A percentile compares a stretch with the other conserved stretches of the same genome.
Evolutionary conservation across 53 echinoderm and acorn worm genomes (phyloP).

Genomic region (Echinometra lucunter): DNA sequence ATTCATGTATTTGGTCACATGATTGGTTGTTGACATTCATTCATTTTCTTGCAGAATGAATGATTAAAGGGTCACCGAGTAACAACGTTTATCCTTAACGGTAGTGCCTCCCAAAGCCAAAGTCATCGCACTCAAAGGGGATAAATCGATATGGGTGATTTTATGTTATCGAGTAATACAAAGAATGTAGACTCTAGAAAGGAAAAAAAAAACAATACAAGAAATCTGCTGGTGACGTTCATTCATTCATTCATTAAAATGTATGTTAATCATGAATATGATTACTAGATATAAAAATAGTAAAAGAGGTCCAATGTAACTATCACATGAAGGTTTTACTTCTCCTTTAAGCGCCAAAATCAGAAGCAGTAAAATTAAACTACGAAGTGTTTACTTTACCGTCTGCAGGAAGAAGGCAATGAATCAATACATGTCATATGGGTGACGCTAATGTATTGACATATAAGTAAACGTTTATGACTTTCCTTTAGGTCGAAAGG

Average conservation of each 20-base stretch:
- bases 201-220: neutral
- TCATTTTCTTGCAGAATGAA: neutral
- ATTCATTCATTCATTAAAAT: neutral
- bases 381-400: slow-evolving; percentile 50
- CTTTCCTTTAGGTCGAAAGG: slow-evolving; percentile 31
- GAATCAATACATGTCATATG: slow-evolving; percentile 59
- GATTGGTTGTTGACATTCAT: neutral
- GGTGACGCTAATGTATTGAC: slow-evolving; percentile 67
- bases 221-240: neutral
- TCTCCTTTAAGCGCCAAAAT: slow-evolving; percentile 28
- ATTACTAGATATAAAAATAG: neutral
- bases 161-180: neutral
- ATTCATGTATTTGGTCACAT: no score
- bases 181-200: neutral
- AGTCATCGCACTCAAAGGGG: neutral
- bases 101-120: neutral
- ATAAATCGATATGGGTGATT: neutral
- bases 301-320: neutral
- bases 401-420: slow-evolving; percentile 48
- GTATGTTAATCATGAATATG: neutral
- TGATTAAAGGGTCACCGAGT: neutral
- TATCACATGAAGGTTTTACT: neutral
- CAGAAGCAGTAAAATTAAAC: slow-evolving; percentile 58
- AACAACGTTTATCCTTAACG: neutral
- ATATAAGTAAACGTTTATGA: slow-evolving; percentile 63